Conservation (phyloP, 1,140 invertebrate genomes). For the Thaumetopoea pityocampa region DNA sequence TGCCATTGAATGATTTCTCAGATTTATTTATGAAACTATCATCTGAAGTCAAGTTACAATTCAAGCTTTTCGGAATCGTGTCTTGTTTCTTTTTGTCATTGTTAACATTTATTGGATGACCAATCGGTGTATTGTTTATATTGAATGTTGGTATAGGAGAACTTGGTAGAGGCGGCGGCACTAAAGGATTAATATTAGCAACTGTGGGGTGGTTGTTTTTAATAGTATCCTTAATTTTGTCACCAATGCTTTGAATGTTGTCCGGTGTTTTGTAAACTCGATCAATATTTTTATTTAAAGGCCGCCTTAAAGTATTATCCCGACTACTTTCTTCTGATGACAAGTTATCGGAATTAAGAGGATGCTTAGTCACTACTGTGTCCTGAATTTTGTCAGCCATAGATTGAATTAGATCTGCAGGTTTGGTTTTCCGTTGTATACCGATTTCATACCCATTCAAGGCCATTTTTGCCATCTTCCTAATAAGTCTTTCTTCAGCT, state of each 20-base stretch:
- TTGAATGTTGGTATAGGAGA: constrained; percentile 55
- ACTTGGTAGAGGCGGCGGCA: constrained; percentile 57
- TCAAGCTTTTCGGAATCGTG: constrained; percentile 30
- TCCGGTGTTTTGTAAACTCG: constrained; percentile 31
- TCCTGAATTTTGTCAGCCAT: constrained; percentile 75
- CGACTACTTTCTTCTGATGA: constrained; percentile 47
- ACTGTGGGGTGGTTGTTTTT: constrained; percentile 27
- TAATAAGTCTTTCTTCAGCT: constrained; percentile 77
- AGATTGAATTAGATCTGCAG: constrained; percentile 68
- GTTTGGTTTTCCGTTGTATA: constrained; percentile 73
- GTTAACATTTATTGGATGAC: constrained; percentile 28
- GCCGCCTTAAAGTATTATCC: constrained; percentile 45
- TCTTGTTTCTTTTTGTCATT: constrained; percentile 35
- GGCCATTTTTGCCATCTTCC: constrained; percentile 74
- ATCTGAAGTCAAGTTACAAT: constrained; percentile 20
- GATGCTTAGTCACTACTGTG: constrained; percentile 72
- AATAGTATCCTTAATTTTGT: constrained; percentile 40
- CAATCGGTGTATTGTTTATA: constrained; percentile 41
- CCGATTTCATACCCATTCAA: constrained; percentile 74
- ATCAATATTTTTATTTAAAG: constrained; percentile 36
- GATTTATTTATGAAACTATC: constrained; percentile 20
- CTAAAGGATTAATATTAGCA: constrained; percentile 29
- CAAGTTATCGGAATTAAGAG: constrained; percentile 52
- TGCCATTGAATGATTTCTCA: constrained; percentile 32
- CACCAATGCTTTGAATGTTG: constrained; percentile 27